Evolutionary conservation across 2,888 invertebrate species (phyloP).

Genomic region (Drosophila recens): DNA sequence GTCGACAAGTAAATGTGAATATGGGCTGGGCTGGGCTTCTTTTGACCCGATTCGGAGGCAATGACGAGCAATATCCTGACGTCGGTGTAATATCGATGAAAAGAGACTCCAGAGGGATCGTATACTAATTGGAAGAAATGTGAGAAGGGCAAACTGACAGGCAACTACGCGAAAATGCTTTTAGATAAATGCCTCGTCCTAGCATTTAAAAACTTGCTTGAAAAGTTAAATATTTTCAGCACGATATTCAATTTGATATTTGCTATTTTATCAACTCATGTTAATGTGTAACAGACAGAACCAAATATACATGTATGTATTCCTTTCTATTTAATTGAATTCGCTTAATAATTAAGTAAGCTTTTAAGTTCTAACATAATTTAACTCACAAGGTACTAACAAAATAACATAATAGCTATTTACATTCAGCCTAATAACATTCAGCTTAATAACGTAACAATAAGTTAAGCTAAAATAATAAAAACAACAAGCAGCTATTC

Average conservation of each 20-base stretch:
- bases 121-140: slow-evolving; percentile 44
- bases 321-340: neutral
- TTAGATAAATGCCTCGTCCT: slow-evolving; percentile 15
- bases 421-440: no score
- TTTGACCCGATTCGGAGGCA: slow-evolving; percentile 48
- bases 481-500: no score
- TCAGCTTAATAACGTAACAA: no score
- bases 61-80: slow-evolving; percentile 45
- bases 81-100: slow-evolving; percentile 28
- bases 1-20: slow-evolving; percentile 1
- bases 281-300: neutral
- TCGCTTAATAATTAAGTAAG: no score
- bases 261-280: neutral
- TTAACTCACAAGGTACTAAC: no score
- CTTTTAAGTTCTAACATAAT: no score
- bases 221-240: neutral
- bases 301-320: neutral
- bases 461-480: no score
- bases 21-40: slow-evolving; percentile 21
- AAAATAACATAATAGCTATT: no score
- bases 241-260: neutral
- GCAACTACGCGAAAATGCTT: slow-evolving; percentile 46
- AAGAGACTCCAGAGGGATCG: slow-evolving; percentile 17
- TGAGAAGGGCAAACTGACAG: slow-evolving; percentile 29
- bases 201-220: neutral